Conservation (phyloP, 1,140 invertebrate species). For the Drepana arcuata region DNA sequence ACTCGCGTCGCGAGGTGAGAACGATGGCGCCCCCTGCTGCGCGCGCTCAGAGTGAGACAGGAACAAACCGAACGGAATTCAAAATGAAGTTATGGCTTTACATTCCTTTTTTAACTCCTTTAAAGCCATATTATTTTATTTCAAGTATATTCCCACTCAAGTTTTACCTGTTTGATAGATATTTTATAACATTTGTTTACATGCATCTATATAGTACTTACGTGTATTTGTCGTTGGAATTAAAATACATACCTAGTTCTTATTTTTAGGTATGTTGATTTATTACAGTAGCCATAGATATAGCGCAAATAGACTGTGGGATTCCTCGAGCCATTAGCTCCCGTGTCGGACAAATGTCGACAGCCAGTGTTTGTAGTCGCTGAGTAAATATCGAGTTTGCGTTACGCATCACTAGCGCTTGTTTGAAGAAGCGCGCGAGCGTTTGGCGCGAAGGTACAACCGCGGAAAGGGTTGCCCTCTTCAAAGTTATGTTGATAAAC, state of each 20-base stretch:
- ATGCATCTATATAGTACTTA: no score
- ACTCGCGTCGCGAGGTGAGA: slow-evolving; percentile 68
- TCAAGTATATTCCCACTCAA: slow-evolving; percentile 37
- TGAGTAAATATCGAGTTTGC: slow-evolving; percentile 67
- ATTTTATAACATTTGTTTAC: no score
- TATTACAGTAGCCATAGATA: slow-evolving; percentile 52
- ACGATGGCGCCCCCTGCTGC: slow-evolving; percentile 66
- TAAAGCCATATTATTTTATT: slow-evolving; percentile 48
- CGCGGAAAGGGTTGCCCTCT: slow-evolving; percentile 61
- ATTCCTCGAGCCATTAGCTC: slow-evolving; percentile 57
- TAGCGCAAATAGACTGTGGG: slow-evolving; percentile 37
- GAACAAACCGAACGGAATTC: slow-evolving; percentile 62
- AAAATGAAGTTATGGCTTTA: slow-evolving; percentile 64
- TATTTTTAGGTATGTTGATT: no score
- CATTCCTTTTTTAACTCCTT: slow-evolving; percentile 49
- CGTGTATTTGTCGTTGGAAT: no score
- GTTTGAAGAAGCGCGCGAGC: slow-evolving; percentile 43
- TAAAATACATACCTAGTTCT: no score
- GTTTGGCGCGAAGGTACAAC: slow-evolving; percentile 34
- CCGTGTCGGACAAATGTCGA: slow-evolving; percentile 59
- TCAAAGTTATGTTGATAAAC: slow-evolving; percentile 58
- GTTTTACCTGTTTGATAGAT: slow-evolving; percentile 27
- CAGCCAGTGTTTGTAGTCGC: slow-evolving; percentile 57
- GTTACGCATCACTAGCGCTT: slow-evolving; percentile 68
- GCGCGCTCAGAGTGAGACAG: slow-evolving; percentile 54